Base-by-base conservation (phyloP, 1,140 invertebrate species). In the Caenorhabditis elegans region DNA sequence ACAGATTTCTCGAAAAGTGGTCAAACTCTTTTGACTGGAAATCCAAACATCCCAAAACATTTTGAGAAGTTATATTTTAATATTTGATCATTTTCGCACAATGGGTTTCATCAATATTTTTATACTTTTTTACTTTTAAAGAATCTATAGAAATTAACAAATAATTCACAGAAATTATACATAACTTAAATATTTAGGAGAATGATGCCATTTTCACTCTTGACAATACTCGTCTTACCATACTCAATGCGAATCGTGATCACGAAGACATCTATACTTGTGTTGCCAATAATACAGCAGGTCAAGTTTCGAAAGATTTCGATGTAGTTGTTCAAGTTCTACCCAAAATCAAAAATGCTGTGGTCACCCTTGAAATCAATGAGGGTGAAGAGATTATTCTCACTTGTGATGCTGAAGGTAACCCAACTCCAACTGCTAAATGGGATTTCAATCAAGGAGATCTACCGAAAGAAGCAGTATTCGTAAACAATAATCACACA, bases 211-310 rank as follows among this genome's bases (percentile, higher is more conserved):
- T 75, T 17, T 60, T 78, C 51, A 83, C 85, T n/a, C 31, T 80
- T 19, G 87, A 87, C 51, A 85, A 84, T 46, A 86, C 78, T 3
- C 51, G 79, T 10, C 89, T 96, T 8, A 93, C 92, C 0, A 94
- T 97, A 80, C 93, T 92, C 28, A 92, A 93, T 84, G 93, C 95
- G 0, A 93, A 93, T 79, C 93, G 93, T 77, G 93, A 93, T 0
- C 95, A 96, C 89, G 92, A 93, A 55, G 94, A 94, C 0, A 92
- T 92, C 36, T 96, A 95, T 87, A 93, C 93, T 39, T 97, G 95
- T 88, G 92, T 92, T 24, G 95, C 95, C 0, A 92, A 91, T 51
- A 97, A 96, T 88, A 91, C 92, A 17, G 95, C 95, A 11, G 95
- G 94, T 0, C 90, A 91, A 28, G 93, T 92, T 39, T 80, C 82